A percentile compares a stretch with the other conserved stretches of the same genome.
Evolutionary conservation across 2,888 invertebrate species (phyloP).

Genomic region (Cyclophora punctaria): DNA sequence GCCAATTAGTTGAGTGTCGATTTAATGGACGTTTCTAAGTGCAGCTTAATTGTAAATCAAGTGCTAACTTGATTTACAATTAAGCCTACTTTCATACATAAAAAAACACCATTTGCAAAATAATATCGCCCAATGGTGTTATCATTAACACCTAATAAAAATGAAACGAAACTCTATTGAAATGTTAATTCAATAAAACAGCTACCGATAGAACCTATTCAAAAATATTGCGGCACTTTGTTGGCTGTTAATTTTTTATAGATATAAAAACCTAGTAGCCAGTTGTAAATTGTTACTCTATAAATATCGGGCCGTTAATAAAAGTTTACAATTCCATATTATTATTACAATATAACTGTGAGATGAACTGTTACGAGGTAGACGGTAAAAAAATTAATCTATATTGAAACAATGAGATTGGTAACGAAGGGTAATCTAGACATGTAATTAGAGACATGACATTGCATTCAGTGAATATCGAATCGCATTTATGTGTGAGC

Average conservation of each 20-base stretch:
- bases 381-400: not conserved
- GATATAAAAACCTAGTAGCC: slow-evolving; percentile 18
- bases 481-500: no score
- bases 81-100: no score
- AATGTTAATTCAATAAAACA: slow-evolving; percentile 2
- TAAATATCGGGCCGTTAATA: slow-evolving; percentile 17
- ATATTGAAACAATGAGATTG: not conserved
- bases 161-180: not conserved
- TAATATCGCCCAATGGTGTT: not conserved
- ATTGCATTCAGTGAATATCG: no score
- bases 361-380: not conserved
- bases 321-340: slow-evolving; percentile 9
- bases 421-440: not conserved
- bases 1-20: no score
- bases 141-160: not conserved
- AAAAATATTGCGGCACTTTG: slow-evolving; percentile 16
- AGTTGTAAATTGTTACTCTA: slow-evolving; percentile 18
- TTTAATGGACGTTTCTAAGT: no score
- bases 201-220: slow-evolving; percentile 1
- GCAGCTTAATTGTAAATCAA: no score
- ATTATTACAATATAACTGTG: not conserved
- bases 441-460: not conserved
- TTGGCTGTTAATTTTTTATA: slow-evolving; percentile 16
- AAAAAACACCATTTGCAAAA: not conserved
- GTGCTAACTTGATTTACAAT: no score